Evolutionary conservation across 2,797 vertebrate genomes (phyloP).

Genomic region (Harpagifer antarcticus): DNA sequence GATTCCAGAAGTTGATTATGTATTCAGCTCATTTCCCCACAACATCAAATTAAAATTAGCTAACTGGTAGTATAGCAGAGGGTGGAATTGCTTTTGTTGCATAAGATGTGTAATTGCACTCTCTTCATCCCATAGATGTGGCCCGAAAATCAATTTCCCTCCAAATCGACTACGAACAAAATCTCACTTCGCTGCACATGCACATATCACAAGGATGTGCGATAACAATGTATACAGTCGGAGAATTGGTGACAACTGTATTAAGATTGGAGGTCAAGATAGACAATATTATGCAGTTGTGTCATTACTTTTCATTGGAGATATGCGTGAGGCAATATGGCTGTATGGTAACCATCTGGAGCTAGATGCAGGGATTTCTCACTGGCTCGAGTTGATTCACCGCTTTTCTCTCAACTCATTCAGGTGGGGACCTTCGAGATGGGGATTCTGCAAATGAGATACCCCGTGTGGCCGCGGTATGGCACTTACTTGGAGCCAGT

Average conservation of each 20-base stretch:
- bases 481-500: conserved; percentile 92
- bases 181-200: conserved; percentile 3
- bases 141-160: conserved; percentile 65
- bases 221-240: conserved; percentile 20
- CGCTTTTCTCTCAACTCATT: not conserved
- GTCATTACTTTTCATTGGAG: not conserved
- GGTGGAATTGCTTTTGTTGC: conserved; percentile 55
- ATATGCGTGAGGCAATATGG: not conserved
- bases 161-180: conserved; percentile 28
- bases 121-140: conserved; percentile 28
- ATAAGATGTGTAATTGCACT: conserved; percentile 51
- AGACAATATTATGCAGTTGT: not conserved
- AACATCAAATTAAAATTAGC: conserved; percentile 58
- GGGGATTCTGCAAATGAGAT: conserved; percentile 95
- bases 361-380: conserved; percentile 31
- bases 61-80: conserved; percentile 19
- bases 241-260: conserved; percentile 16
- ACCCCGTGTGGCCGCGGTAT: conserved; percentile 97
- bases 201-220: conserved; percentile 21
- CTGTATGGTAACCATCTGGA: conserved; percentile 8
- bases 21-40: conserved; percentile 56
- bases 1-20: conserved; percentile 56
- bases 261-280: conserved; percentile 34
- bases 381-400: not conserved
- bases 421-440: conserved; percentile 95